Evolutionary conservation across 2,888 invertebrate genomes (phyloP), one percentile per base, ranked within the genome.

Genomic region (Achlya flavicornis): DNA sequence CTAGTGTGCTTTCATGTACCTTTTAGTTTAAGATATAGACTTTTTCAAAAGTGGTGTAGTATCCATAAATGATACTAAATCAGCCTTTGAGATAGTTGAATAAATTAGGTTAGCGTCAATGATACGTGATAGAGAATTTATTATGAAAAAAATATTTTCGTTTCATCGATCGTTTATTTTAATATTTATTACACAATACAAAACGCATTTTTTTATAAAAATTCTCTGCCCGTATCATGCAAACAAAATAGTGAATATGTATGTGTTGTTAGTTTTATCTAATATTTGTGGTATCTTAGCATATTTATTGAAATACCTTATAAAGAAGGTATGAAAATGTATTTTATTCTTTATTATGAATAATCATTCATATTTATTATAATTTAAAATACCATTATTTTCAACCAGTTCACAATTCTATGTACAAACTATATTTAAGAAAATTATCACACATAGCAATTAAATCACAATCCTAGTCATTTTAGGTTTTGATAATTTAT

Each of bases 381-480:
- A 41, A 16, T 48, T 14, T 48, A n/a, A 48, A 48, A 53, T 19
- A 53, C 53, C 16, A 53, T 19, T 3, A 3, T 53, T 53, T 53
- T 53, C 8, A 19, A 53, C 53, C 53, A 73, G 71, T 71, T 67
- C 65, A 71, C 70, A 71, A 73, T 70, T 64, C 46, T 69, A 75
- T 77, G 82, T 83, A 82, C 83, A 83, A 83, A 83, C 65, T 83
- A 81, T 77, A 71, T 62, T 72, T 75, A 73, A 75, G 73, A 68
- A 67, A 77, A 75, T 72, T 64, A 64, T 73, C 65, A 71, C 65
- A 71, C 70, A 72, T 79, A 72, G 73, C 19, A 43, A 69, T 76
- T 77, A 82, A 68, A 73, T 76, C 74, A 72, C 71, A 75, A 69
- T 77, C 68, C 81, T 84, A 84, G 83, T 84, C 83, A 83, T 75